Conservation (phyloP, 2,888 invertebrate species). For the Eupithecia centaureata region DNA sequence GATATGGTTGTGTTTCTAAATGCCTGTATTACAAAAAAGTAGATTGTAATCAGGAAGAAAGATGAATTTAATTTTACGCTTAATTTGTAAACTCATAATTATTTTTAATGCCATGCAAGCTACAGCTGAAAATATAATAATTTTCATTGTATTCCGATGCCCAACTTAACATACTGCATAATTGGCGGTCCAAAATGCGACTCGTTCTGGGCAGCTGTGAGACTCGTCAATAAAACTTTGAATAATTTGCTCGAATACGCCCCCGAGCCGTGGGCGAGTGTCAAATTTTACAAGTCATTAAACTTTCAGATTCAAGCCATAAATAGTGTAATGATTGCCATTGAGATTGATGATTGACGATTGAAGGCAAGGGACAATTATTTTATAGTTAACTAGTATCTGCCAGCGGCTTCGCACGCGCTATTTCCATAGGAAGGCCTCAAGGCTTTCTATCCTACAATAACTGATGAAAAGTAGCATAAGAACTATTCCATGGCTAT, state of each 20-base stretch:
- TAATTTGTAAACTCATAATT: not conserved
- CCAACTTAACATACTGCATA: conserved; percentile 18
- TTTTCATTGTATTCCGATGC: conserved; percentile 20
- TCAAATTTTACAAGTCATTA: conserved; percentile 79
- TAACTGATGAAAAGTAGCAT: too few species aligned
- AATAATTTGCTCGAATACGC: conserved; percentile 64
- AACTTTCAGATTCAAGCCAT: conserved; percentile 61
- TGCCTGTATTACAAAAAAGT: too few species aligned
- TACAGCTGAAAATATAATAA: not conserved
- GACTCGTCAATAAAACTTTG: conserved; percentile 70
- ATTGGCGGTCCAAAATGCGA: conserved; percentile 20
- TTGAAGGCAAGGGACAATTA: conserved; percentile 38
- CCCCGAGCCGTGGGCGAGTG: conserved; percentile 68
- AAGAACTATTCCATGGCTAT: too few species aligned
- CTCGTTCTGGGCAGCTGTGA: conserved; percentile 48
- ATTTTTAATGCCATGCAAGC: not conserved
- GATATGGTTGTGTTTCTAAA: too few species aligned
- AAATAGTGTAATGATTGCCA: conserved; percentile 53
- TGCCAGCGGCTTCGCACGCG: too few species aligned
- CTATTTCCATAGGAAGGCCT: too few species aligned
- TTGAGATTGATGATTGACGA: conserved; percentile 43
- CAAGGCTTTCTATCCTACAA: too few species aligned
- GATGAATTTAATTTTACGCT: not conserved
- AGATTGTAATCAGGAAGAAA: not conserved
- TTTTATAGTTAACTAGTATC: too few species aligned